A percentile compares a stretch with the other conserved stretches of the same genome.
Evolutionary conservation across 2,797 vertebrate species (phyloP).

Genomic region (Uromys caudimaculatus): DNA sequence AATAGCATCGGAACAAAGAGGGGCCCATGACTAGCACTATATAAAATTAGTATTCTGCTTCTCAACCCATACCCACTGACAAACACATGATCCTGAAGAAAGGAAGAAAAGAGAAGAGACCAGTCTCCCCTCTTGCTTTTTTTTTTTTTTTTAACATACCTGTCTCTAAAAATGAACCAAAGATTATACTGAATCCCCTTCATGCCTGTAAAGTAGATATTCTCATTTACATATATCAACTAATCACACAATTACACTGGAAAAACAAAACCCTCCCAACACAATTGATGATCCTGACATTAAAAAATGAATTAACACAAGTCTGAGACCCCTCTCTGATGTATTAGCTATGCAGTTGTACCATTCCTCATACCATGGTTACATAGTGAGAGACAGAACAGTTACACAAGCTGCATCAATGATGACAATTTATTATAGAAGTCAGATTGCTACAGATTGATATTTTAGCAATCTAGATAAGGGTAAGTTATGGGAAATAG

Average conservation of each 20-base stretch:
- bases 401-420: background rate
- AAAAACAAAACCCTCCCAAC: background rate
- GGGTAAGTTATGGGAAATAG: background rate
- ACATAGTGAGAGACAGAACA: background rate
- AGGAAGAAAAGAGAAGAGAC: background rate
- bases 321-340: background rate
- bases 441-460: background rate
- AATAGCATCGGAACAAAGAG: background rate
- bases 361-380: background rate
- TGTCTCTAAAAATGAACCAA: background rate
- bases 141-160: background rate
- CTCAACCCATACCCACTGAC: background rate
- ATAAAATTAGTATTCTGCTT: background rate
- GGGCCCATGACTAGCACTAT: background rate
- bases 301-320: background rate
- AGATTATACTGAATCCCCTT: background rate
- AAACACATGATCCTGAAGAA: background rate
- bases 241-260: background rate
- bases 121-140: fast-evolving
- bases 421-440: background rate
- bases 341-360: background rate
- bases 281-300: background rate
- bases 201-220: background rate
- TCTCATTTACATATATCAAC: background rate
- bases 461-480: constrained; percentile 36